Conservation (phyloP, 2,113 vertebrate genomes). For the Caloenas nicobarica region DNA sequence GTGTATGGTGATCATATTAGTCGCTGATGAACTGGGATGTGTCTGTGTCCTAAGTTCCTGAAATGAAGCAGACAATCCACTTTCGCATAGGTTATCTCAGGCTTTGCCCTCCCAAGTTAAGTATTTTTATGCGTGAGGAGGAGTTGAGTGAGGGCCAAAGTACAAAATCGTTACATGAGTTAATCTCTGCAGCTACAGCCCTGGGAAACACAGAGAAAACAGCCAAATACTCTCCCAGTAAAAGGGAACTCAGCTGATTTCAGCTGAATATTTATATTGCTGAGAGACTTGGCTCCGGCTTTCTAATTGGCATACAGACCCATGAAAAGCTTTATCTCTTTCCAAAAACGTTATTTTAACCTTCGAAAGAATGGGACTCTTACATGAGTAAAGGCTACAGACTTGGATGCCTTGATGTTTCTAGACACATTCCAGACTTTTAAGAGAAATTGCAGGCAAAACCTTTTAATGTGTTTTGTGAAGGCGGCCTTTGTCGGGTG, state of each 20-base stretch:
- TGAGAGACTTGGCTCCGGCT: not conserved
- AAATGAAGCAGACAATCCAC: not conserved
- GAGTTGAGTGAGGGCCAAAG: not conserved
- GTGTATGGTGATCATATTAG: accelerated
- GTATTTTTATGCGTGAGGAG: not conserved
- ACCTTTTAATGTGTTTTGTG: not conserved
- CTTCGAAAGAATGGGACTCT: not conserved
- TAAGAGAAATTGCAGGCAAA: not conserved
- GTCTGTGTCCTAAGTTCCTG: accelerated
- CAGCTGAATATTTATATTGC: not conserved
- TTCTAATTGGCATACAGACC: not conserved
- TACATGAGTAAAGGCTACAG: not conserved
- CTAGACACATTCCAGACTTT: not conserved
- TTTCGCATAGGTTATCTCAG: not conserved
- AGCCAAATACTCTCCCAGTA: not conserved
- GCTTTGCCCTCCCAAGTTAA: accelerated
- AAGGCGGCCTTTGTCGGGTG: not conserved
- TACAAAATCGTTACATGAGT: not conserved
- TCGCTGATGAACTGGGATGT: not conserved
- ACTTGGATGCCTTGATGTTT: not conserved
- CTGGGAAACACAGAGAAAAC: not conserved
- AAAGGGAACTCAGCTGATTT: not conserved
- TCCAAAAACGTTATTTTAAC: not conserved
- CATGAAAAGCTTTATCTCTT: not conserved
- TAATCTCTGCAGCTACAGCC: not conserved